A percentile compares a stretch with the other conserved stretches of the same genome.
phyloP scores from a whole-genome alignment of 2,113 vertebrate species.

The Hyperopisus bebe region DNA sequence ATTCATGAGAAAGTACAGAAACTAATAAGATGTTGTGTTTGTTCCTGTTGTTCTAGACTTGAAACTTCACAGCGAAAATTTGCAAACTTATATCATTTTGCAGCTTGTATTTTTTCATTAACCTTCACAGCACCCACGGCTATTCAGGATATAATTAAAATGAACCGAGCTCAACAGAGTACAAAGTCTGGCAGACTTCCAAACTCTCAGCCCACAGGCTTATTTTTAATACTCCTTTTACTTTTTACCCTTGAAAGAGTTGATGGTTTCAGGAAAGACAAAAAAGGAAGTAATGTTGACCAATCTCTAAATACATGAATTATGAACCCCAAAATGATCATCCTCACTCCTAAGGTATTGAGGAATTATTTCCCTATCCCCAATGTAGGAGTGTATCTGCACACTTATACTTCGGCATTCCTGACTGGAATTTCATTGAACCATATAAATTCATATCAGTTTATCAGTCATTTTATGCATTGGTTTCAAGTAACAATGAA shows the following conservation, averaged over 20 bases:
- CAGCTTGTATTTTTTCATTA: slow-evolving; percentile 8
- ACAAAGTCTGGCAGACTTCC: slow-evolving; percentile 8
- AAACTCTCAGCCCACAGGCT: neutral
- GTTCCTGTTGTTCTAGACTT: slow-evolving; percentile 2
- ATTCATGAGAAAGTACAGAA: neutral
- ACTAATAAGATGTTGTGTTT: neutral
- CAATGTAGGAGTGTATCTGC: neutral
- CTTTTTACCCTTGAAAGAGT: slow-evolving; percentile 4
- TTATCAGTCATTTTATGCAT: neutral
- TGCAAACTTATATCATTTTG: neutral
- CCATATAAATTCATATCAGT: neutral
- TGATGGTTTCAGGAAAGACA: neutral
- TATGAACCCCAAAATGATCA: neutral
- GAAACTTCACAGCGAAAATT: neutral
- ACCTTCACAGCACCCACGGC: slow-evolving; percentile 10
- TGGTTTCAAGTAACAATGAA: neutral
- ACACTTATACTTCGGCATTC: neutral
- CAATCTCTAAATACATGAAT: neutral
- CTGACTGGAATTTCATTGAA: neutral
- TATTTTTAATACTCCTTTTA: slow-evolving; percentile 1
- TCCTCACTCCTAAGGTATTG: neutral
- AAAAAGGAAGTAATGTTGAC: neutral
- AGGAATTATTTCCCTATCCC: neutral
- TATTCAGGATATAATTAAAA: slow-evolving; percentile 5
- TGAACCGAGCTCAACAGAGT: slow-evolving; percentile 1